phyloP scores from a whole-genome alignment of 2,888 invertebrate species.

The Esperia sulphurella region DNA sequence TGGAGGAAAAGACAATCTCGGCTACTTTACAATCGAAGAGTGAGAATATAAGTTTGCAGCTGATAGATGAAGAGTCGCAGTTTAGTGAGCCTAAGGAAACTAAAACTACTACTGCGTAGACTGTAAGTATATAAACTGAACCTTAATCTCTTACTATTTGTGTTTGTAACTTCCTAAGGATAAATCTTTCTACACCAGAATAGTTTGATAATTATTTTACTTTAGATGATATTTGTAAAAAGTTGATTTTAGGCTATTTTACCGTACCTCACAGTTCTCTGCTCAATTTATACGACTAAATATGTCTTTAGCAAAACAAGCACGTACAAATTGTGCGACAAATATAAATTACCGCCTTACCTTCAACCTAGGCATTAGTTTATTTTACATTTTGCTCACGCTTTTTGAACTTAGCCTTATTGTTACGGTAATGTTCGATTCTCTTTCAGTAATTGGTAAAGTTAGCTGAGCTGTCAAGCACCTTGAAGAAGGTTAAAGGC shows the following conservation, averaged over 20 bases:
- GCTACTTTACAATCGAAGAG: slow-evolving; percentile 55
- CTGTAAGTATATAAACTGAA: slow-evolving; percentile 45
- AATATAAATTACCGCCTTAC: background rate
- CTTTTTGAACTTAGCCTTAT: slow-evolving; percentile 4
- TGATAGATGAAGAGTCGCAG: slow-evolving; percentile 62
- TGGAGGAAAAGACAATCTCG: slow-evolving; percentile 65
- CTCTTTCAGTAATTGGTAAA: slow-evolving; percentile 4
- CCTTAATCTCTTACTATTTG: background rate
- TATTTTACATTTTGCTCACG: background rate
- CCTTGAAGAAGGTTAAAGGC: background rate
- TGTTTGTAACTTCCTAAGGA: too few relatives aligned
- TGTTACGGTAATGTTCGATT: slow-evolving; percentile 5
- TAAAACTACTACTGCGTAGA: slow-evolving; percentile 40
- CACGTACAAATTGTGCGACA: background rate
- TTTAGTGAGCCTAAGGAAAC: slow-evolving; percentile 48
- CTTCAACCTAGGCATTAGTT: background rate
- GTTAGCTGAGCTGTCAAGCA: background rate
- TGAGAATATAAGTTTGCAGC: slow-evolving; percentile 61
- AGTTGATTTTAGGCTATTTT: too few relatives aligned
- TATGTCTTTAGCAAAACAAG: background rate
- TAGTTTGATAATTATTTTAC: too few relatives aligned
- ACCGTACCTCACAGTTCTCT: too few relatives aligned
- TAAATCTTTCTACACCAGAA: too few relatives aligned
- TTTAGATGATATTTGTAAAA: too few relatives aligned
- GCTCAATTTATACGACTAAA: background rate